Base-by-base conservation (phyloP, 2,113 vertebrate species). In the Marcusenius ussheri region DNA sequence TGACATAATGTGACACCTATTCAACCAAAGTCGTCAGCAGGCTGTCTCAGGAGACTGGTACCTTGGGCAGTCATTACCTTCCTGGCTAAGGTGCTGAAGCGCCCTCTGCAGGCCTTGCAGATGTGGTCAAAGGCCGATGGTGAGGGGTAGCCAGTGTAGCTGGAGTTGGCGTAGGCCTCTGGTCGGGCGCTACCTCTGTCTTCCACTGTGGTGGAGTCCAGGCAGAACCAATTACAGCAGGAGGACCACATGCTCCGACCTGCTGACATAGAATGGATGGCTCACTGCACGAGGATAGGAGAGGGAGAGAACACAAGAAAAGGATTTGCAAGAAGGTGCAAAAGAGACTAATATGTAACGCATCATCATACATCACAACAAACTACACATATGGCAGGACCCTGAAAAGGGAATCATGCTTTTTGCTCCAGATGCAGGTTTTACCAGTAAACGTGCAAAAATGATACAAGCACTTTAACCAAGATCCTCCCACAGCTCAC, bases 221-320 rank as follows among this genome's bases (percentile, higher is more conserved):
- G 87, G 90, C 98, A 98, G 62, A 98, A 92, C 98, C 98, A 99
- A 92, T 96, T 97, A 92, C 98, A 99, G 92, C 98, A 99, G 91
- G 97, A 96, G 8, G 97, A 96, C 96, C 96, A 98, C 98, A 99
- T 99, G 6, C 94, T 95, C 87, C 90, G 50, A 84, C 89, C 70
- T 89, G 86, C 86, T 21, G 19, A 91, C 92, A 95, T 91, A 86
- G 45, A 84, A 47, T 19, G 45, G 21, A 24, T 24, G 42, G 42
- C 39, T 42, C 83, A 42, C 21, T 94, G 66, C 70, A 17, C 19
- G 9, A 53, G 70, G 49, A 46, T 3, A 70, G n/a, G 51, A 15
- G 8, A 21, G 49, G 66, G 62, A 15, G 1, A 27, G 53, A 45
- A 66, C 56, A 88, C 39, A 53, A 53, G 53, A 39, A 45, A 88